Evolutionary conservation across 1,140 invertebrate species (phyloP).

Genomic region (Drosophila persimilis): DNA sequence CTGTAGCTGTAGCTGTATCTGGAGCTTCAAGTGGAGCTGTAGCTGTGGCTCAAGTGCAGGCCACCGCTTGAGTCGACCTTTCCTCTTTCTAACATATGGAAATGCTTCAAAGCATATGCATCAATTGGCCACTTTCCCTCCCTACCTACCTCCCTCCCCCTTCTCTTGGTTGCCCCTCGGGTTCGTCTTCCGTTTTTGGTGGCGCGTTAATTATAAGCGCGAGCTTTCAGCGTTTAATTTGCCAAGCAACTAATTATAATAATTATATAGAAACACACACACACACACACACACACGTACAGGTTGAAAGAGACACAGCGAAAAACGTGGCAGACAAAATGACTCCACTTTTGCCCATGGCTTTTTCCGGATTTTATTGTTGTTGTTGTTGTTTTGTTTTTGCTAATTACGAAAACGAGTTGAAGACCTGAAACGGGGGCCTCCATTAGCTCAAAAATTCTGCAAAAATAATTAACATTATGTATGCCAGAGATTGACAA

Average conservation of each 20-base stretch:
- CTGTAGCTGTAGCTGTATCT: not conserved
- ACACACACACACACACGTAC: not conserved
- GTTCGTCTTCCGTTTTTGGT: conserved; percentile 25
- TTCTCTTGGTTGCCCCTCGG: not conserved
- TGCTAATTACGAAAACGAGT: conserved; percentile 61
- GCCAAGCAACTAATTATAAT: conserved; percentile 67
- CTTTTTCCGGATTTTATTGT: no score
- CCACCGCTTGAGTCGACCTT: not conserved
- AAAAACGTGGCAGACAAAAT: conserved; percentile 56
- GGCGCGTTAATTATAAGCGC: conserved; percentile 57
- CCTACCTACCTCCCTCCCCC: no score
- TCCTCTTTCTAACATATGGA: conserved; percentile 54
- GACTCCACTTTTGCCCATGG: conserved; percentile 39
- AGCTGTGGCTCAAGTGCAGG: conserved; percentile 1
- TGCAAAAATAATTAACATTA: conserved; percentile 37
- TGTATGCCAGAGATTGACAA: conserved; percentile 24
- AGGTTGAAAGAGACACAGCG: not conserved
- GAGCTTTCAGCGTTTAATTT: conserved; percentile 54
- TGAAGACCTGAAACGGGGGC: conserved; percentile 29
- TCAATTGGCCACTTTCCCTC: conserved; percentile 45
- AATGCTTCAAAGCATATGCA: conserved; percentile 67
- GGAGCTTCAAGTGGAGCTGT: conserved; percentile 14
- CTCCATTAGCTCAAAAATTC: conserved; percentile 43
- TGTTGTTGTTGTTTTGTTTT: conserved; percentile 11
- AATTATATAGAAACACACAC: conserved; percentile 48